Evolutionary conservation across 2,888 invertebrate genomes (phyloP), one percentile per base, ranked within the genome.

Genomic region (Aproaerema taeniolella): DNA sequence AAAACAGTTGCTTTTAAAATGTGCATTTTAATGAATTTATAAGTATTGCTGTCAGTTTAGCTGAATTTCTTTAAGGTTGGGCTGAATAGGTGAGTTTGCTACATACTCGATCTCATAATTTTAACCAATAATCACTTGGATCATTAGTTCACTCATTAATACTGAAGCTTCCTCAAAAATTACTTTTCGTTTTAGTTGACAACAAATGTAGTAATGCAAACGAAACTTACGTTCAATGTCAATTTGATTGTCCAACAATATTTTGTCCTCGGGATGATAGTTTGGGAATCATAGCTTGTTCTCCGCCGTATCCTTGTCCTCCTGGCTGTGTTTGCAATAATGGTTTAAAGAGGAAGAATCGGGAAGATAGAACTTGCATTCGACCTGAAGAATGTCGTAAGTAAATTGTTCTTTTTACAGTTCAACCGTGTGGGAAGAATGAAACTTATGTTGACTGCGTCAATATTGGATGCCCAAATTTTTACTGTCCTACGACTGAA

Each of bases 181-280:
- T n/a, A n/a, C n/a, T n/a, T n/a, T n/a, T n/a, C n/a, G n/a, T n/a
- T n/a, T n/a, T n/a, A n/a, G n/a, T n/a, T n/a, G n/a, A n/a, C n/a
- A n/a, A n/a, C n/a, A n/a, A n/a, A n/a, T n/a, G n/a, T n/a, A 70
- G 71, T 29, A 59, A 61, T 1, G 25, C 35, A 6, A 58, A 59
- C 11, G 54, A 33, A 26, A 49, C 16, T 0, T 67, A 62, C 31
- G 20, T 45, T 0, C 11, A 35, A 1, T 68, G 67, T 30, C 53
- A 43, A 40, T 26, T 3, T 1, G 14, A 41, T 3, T 67, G 65
- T 13, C 42, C 47, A 1, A 38, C 39, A 0, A 46, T 55, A 16
- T 64, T 53, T 42, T 71, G 71, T 15, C 67, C 69, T 10, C 42
- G 32, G 1, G 47, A 67, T 15, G 66, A 67, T 17, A 56, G 35